phyloP scores from a whole-genome alignment of 1,140 invertebrate genomes.

The Papilio aristodemus region DNA sequence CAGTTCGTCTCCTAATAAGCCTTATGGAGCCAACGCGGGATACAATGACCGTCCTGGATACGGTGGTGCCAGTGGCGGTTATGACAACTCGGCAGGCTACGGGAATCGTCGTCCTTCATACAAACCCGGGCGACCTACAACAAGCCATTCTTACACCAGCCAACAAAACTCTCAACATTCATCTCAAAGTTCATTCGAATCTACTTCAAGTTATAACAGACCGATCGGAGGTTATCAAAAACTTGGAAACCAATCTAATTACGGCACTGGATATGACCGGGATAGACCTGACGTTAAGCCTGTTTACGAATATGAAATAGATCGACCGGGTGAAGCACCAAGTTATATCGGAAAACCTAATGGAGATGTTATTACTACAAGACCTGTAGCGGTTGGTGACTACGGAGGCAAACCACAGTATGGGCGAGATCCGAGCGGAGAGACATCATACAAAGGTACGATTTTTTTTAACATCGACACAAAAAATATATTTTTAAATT shows the following conservation, averaged over 20 bases:
- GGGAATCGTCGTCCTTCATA: slow-evolving; percentile 24
- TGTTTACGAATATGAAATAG: slow-evolving; percentile 62
- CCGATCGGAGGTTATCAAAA: slow-evolving; percentile 37
- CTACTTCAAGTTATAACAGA: slow-evolving; percentile 33
- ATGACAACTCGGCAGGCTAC: slow-evolving; percentile 7
- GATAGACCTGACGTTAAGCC: slow-evolving; percentile 53
- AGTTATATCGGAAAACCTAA: slow-evolving; percentile 56
- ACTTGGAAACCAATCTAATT: slow-evolving; percentile 40
- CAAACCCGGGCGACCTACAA: slow-evolving; percentile 30
- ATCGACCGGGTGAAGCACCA: slow-evolving; percentile 54
- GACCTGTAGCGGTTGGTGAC: slow-evolving; percentile 59
- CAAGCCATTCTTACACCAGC: slow-evolving; percentile 36
- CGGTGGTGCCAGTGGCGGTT: slow-evolving; percentile 1
- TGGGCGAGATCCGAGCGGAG: slow-evolving; percentile 43
- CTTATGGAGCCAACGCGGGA: neutral
- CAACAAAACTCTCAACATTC: slow-evolving; percentile 32
- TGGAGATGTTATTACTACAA: slow-evolving; percentile 61
- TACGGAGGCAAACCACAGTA: slow-evolving; percentile 48
- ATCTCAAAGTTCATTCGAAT: slow-evolving; percentile 30
- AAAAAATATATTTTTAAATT: too few species aligned
- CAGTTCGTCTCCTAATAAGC: slow-evolving; percentile 5
- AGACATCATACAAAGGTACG: slow-evolving; percentile 60
- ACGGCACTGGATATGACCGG: slow-evolving; percentile 25
- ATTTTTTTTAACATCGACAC: too few species aligned
- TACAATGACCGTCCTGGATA: slow-evolving; percentile 11